phyloP scores from a whole-genome alignment of 2,888 invertebrate species.

The Dastarcus helophoroides region DNA sequence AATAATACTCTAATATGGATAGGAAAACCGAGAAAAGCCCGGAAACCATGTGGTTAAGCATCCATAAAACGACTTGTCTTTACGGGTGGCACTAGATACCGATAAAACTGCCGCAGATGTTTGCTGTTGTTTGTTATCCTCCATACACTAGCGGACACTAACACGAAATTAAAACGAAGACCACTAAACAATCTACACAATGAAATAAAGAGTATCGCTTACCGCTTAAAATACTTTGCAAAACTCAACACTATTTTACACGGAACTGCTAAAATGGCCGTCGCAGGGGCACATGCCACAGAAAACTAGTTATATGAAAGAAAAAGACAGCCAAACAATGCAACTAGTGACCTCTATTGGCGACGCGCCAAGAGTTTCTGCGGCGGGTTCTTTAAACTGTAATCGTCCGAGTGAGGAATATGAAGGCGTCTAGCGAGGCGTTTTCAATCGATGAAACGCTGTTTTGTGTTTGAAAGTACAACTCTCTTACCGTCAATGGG shows the following conservation, averaged over 20 bases:
- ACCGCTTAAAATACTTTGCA: slow-evolving; percentile 48
- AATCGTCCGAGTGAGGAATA: no score
- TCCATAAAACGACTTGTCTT: slow-evolving; percentile 31
- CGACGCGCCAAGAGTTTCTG: no score
- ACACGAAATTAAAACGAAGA: slow-evolving; percentile 18
- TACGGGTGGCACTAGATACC: slow-evolving; percentile 29
- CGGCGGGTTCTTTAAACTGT: no score
- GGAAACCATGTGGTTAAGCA: slow-evolving; percentile 43
- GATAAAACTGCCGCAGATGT: slow-evolving; percentile 27
- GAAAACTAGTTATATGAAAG: slow-evolving; percentile 39
- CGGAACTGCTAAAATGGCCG: slow-evolving; percentile 59
- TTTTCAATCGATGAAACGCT: no score
- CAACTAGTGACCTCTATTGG: slow-evolving; percentile 22
- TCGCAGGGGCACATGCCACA: slow-evolving; percentile 56
- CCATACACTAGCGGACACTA: slow-evolving; percentile 18
- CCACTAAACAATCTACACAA: slow-evolving; percentile 21
- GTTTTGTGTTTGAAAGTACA: no score
- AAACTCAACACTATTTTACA: slow-evolving; percentile 52
- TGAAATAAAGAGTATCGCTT: slow-evolving; percentile 34
- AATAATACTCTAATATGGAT: background rate
- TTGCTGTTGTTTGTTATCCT: slow-evolving; percentile 19
- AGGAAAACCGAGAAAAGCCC: slow-evolving; percentile 20
- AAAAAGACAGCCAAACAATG: slow-evolving; percentile 27
- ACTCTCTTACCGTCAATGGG: background rate
- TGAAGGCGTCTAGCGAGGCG: no score